Base-by-base conservation (phyloP, 2,888 invertebrate genomes). In the Fissipunctia ypsillon region DNA sequence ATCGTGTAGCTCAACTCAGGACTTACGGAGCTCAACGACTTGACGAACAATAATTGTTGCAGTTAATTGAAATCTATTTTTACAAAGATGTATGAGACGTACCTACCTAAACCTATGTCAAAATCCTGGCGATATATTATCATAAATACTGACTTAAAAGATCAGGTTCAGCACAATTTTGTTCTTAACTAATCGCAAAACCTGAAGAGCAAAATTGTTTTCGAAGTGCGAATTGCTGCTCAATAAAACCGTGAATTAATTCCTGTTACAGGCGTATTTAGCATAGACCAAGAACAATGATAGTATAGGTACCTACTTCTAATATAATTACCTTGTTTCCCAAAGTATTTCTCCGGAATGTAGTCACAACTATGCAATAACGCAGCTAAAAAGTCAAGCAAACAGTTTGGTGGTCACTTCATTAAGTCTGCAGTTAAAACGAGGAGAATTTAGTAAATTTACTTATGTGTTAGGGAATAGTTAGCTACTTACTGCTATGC, bases 401-500 rank as follows among this genome's bases (percentile, higher is more conserved):
- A 41, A 16, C 41, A n/a, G 4, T n/a, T 43, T 31, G 19, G 19
- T 19, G 19, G 16, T 43, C 41, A 43, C 12, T 67, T 7, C 41
- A 35, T 7, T n/a, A 31, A 31, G 25, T 10, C 38, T 25, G 38
- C 41, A 41, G 25, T 12, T 19, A 25, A 35, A 22, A 69, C 22
- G 22, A 35, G 0, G 1, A n/a, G 45, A 69, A 38, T 7, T 48
- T 14, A 69, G 1, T 48, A 38, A 69, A 38, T 48, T 48, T 3
- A 57, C 6, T 57, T 31, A n/a, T 28, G 19, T 69, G 14, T 38
- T 69, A 12, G 16, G 9, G 28, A 41, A 31, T 6, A 50, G 16
- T 50, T 28, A 71, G n/a, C 50, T 31, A 41, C 14, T 41, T 72
- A 52, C 1, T 50, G 38, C 9, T 52, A 72, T 72, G 69, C 72